Percentiles rank a stretch among this genome's conserved stretches.
These are phyloP conservation scores for Mystacides longicornis DNA, from an alignment of 2,888 invertebrate species.

Conservation along the genomic window DNA sequence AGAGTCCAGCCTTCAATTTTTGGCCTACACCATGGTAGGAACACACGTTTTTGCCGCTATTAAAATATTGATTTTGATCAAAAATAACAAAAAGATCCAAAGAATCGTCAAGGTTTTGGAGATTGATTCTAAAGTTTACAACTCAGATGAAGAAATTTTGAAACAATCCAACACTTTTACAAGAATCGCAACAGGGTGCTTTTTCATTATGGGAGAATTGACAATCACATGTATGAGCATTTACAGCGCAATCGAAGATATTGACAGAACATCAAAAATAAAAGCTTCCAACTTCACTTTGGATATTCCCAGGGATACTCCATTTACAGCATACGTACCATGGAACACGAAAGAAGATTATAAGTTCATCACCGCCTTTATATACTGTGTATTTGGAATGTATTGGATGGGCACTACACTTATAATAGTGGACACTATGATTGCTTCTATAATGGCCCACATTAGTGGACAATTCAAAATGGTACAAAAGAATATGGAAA, in stretches of 20 bases:
- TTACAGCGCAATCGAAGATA: conserved; percentile 14
- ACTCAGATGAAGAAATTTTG: conserved; percentile 12
- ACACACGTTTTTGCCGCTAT: conserved; percentile 18
- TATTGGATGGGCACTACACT: conserved; percentile 22
- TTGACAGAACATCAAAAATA: conserved; percentile 12
- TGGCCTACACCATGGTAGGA: conserved; percentile 18
- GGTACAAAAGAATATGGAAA: conserved; percentile 20
- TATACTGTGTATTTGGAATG: conserved; percentile 19
- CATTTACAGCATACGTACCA: conserved; percentile 22
- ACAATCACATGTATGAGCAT: conserved; percentile 20
- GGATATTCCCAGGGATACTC: conserved; percentile 16
- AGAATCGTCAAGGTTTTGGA: conserved; percentile 21
- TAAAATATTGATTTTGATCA: conserved; percentile 22
- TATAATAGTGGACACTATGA: conserved; percentile 23
- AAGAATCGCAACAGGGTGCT: conserved; percentile 19
- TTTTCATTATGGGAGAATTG: conserved; percentile 21
- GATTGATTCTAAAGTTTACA: conserved; percentile 17
- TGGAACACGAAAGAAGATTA: conserved; percentile 19
- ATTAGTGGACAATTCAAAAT: conserved; percentile 24
- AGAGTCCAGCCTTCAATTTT: conserved; percentile 18
- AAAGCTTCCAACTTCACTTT: conserved; percentile 15
- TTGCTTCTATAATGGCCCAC: conserved; percentile 24
- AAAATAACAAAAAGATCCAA: conserved; percentile 23
- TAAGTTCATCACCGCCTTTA: conserved; percentile 12
- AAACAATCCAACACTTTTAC: conserved; percentile 15